Evolutionary conservation across 37 sponge, comb jelly and placozoan species (phyloP).

Genomic region (Sycon ciliatum): DNA sequence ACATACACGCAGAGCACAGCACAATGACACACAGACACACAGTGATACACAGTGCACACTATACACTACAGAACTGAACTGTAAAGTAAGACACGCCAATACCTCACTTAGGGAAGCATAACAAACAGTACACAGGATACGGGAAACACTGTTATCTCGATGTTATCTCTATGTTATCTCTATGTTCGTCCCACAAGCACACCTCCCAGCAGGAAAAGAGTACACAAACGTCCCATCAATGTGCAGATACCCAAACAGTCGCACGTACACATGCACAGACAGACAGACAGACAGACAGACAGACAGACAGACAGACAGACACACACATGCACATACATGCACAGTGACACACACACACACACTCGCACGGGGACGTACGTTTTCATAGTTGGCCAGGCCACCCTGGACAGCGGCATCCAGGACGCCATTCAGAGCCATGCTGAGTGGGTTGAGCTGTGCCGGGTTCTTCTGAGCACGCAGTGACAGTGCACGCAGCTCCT

Average conservation of each 20-base stretch:
- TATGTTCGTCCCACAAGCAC: no score
- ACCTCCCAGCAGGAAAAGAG: not conserved
- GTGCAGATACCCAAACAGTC: not conserved
- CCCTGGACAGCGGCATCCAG: constrained; percentile 79
- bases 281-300: not conserved
- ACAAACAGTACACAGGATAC: no score
- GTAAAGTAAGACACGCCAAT: no score
- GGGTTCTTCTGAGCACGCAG: constrained; percentile 34
- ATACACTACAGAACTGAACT: no score
- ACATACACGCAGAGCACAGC: no score
- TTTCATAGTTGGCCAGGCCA: constrained; percentile 64
- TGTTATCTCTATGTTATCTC: no score
- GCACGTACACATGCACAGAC: not conserved
- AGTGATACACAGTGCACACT: not conserved
- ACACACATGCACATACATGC: no score
- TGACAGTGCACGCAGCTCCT: constrained; percentile 39
- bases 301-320: not conserved
- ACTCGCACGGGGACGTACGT: constrained; percentile 9
- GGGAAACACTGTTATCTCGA: no score
- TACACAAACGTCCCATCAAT: not conserved
- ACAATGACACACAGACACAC: no score
- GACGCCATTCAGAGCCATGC: constrained; percentile 73
- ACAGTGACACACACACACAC: not conserved
- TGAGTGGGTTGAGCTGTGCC: constrained; percentile 53
- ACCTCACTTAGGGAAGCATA: no score